Evolutionary conservation across 2,888 invertebrate genomes (phyloP).

Genomic region (Andrena hattorfiana): DNA sequence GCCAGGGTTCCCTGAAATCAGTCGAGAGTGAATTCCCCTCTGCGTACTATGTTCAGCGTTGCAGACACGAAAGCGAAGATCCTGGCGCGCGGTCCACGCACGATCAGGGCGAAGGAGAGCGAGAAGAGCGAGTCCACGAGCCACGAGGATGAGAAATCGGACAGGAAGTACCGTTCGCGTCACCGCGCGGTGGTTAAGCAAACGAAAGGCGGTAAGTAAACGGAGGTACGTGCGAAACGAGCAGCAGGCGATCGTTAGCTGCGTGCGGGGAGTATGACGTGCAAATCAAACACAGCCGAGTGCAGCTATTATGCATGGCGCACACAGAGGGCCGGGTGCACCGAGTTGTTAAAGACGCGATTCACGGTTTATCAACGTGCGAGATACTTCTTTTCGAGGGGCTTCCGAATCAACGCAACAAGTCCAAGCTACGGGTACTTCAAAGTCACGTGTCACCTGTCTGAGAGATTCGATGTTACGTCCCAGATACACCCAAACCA

Average conservation of each 20-base stretch:
- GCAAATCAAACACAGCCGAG: slow-evolving; percentile 46
- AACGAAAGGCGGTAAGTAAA: slow-evolving; percentile 47
- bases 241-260: slow-evolving; percentile 40
- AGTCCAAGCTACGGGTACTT: background rate
- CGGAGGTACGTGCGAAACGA: slow-evolving; percentile 43
- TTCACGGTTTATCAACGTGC: background rate
- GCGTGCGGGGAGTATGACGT: slow-evolving; percentile 47
- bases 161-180: background rate
- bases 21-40: background rate
- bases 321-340: slow-evolving; percentile 23
- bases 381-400: slow-evolving; percentile 30
- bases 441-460: background rate
- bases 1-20: slow-evolving; percentile 37
- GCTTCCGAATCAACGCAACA: background rate
- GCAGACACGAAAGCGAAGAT: slow-evolving; percentile 44
- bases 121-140: background rate
- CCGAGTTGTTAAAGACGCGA: slow-evolving; percentile 16
- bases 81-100: slow-evolving; percentile 66
- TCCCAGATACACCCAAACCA: background rate
- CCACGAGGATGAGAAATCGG: background rate
- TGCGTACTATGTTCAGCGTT: background rate
- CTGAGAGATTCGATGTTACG: background rate
- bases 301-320: slow-evolving; percentile 9
- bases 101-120: slow-evolving; percentile 35
- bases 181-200: slow-evolving; percentile 13